phyloP scores from a whole-genome alignment of 2,797 vertebrate species.

The Gobio occitaniae region DNA sequence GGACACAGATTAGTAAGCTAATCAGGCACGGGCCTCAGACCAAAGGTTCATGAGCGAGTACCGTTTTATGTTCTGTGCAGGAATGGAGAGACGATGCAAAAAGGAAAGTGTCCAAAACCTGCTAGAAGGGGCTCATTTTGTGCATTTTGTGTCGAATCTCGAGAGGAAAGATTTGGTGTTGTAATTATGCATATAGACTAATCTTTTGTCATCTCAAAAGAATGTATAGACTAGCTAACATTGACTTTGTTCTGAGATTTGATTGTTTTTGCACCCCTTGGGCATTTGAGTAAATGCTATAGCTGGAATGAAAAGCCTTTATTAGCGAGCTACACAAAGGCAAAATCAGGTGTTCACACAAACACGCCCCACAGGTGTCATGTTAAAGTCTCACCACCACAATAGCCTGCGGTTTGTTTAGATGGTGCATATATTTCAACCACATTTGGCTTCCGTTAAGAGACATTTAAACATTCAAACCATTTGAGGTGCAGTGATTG shows the following conservation, averaged over 20 bases:
- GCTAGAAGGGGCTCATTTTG: no score
- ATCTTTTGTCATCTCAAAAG: background rate
- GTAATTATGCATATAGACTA: background rate
- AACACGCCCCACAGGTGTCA: constrained; percentile 20
- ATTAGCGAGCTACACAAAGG: background rate
- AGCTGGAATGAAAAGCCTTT: background rate
- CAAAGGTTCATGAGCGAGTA: constrained; percentile 17
- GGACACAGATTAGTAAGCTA: constrained; percentile 21
- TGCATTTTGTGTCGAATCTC: background rate
- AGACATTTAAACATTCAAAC: background rate
- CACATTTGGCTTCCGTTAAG: background rate
- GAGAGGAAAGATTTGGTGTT: background rate
- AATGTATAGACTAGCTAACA: background rate
- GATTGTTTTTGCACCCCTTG: constrained; percentile 11
- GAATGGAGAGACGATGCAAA: background rate
- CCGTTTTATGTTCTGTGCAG: constrained; percentile 12
- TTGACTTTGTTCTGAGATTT: background rate
- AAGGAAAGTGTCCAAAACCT: background rate
- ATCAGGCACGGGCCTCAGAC: constrained; percentile 2
- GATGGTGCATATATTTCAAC: background rate
- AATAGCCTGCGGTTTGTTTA: constrained; percentile 21
- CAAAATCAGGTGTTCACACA: constrained; percentile 15
- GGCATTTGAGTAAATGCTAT: background rate
- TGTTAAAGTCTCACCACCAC: background rate
- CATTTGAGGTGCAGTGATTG: background rate